Conservation (phyloP, 2,113 vertebrate genomes). For the Osmerus mordax region DNA sequence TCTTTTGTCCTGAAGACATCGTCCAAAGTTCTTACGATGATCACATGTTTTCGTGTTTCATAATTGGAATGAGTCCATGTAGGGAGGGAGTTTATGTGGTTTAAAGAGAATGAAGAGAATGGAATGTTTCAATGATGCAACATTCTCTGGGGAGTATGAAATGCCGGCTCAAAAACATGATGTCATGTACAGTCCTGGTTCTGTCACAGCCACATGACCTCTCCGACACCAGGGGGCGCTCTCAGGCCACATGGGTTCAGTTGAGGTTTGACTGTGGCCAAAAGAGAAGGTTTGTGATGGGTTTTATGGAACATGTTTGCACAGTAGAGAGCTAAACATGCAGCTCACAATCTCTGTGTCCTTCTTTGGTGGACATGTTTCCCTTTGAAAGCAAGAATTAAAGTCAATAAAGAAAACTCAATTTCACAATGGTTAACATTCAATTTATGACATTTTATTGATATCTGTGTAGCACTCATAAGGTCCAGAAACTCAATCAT, state of each 20-base stretch:
- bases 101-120: no score
- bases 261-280: neutral
- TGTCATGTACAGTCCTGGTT: neutral
- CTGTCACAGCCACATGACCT: neutral
- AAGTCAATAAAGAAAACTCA: neutral
- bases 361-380: no score
- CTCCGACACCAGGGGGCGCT: conserved; percentile 6
- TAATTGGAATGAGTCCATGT: no score
- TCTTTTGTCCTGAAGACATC: no score
- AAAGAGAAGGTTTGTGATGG: no score
- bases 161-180: neutral
- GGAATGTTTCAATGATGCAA: conserved; percentile 3
- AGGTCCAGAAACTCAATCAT: conserved; percentile 43
- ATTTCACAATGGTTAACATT: neutral
- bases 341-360: no score
- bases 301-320: no score
- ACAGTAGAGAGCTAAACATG: no score
- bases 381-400: neutral
- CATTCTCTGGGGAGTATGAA: conserved; percentile 3
- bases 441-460: conserved; percentile 50
- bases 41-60: no score
- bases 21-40: no score
- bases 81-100: no score
- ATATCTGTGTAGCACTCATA: conserved; percentile 39
- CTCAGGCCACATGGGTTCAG: neutral